Base-by-base conservation (phyloP, 2,888 invertebrate genomes). In the Cryptophagus acutangulus region DNA sequence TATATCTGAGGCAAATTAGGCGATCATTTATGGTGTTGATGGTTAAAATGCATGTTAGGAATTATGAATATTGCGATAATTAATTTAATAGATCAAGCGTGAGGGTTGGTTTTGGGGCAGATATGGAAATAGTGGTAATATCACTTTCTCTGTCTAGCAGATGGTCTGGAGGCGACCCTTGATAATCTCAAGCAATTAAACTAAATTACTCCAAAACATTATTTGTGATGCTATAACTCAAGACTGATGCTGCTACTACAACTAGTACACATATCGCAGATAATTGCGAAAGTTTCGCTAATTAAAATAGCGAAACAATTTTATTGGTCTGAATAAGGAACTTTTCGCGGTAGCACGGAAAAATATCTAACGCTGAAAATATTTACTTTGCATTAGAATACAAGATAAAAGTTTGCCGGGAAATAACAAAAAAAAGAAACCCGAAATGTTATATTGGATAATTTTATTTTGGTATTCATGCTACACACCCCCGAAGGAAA, bases 141-240 rank as follows among this genome's bases (percentile, higher is more conserved):
- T 36, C 29, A 30, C 34, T 38, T 41, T 36, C 36, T 31, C 33
- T 33, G 24, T 43, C 40, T 37, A 47, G 43, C 52, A 51, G 46
- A 49, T 46, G 49, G 49, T 45, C 41, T 40, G 33, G 33, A 40
- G 47, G 54, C 49, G 49, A 52, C 26, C 26, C 9, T 26, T 50
- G 51, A 51, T 55, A 56, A 59, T 57, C 51, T 53, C 49, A 36
- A 48, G 52, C 57, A 57, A 58, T 59, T 58, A 58, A 58, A 54
- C 52, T 46, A 51, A 59, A 59, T 57, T 58, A 54, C 59, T 54
- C 49, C 48, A 46, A 53, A 55, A 57, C 58, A 56, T 58, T 55
- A 57, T 58, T 57, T 54, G 55, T 49, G 48, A 42, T 42, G 42
- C 54, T 47, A 57, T 59, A 55, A 55, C 41, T 57, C 55, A 54